Conservation (phyloP, 2,888 invertebrate genomes). For the Villa cingulata region DNA sequence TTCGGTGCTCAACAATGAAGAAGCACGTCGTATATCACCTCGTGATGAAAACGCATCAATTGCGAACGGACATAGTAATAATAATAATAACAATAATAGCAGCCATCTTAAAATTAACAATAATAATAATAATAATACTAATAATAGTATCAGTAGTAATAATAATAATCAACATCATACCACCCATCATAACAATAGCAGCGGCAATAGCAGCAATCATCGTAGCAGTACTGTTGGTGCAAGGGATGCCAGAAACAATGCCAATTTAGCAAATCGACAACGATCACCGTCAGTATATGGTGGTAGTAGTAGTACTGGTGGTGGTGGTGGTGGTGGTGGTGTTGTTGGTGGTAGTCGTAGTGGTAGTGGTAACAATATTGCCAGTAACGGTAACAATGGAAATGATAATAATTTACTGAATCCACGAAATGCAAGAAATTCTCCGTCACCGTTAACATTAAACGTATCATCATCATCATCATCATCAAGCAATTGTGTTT, state of each 20-base stretch:
- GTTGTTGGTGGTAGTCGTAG: constrained; percentile 13
- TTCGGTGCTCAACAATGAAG: constrained; percentile 27
- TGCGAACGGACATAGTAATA: constrained; percentile 7
- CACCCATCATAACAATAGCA: constrained; percentile 14
- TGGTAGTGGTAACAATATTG: constrained; percentile 4
- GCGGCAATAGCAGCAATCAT: constrained; percentile 15
- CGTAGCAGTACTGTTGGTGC: constrained; percentile 12
- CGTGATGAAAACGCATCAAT: constrained; percentile 4
- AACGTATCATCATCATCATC: too few relatives aligned
- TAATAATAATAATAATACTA: constrained; percentile 14
- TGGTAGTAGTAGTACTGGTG: background rate
- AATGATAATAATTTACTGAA: background rate
- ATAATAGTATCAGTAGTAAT: constrained; percentile 14
- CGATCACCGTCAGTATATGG: background rate
- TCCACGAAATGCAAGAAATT: background rate
- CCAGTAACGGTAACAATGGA: background rate
- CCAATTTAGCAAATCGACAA: background rate
- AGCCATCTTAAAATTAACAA: constrained; percentile 16
- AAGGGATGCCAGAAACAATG: background rate
- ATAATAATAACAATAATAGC: constrained; percentile 14
- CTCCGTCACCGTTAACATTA: background rate
- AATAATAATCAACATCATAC: constrained; percentile 1
- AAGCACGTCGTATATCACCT: constrained; percentile 13
- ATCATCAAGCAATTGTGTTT: background rate
- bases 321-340: constrained; percentile 16